Evolutionary conservation across 2,113 vertebrate species (phyloP).

Genomic region (Lethenteron reissneri): DNA sequence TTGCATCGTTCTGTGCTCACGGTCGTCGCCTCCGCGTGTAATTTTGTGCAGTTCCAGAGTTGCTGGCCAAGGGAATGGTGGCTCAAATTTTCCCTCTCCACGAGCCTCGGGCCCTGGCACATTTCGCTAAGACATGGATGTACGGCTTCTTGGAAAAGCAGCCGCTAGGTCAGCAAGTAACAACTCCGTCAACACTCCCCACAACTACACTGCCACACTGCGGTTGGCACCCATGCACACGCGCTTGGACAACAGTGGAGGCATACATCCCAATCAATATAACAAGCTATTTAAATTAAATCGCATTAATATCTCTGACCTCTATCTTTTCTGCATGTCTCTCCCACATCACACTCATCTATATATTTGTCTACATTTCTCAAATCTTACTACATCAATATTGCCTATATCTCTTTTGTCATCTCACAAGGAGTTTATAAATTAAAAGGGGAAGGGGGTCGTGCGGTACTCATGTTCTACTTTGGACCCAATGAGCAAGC

Average conservation of each 20-base stretch:
- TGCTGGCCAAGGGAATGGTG: slow-evolving; percentile 63
- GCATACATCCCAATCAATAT: neutral
- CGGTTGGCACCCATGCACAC: neutral
- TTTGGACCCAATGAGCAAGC: too few species aligned
- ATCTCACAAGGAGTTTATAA: too few species aligned
- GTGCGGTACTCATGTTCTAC: too few species aligned
- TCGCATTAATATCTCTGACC: neutral
- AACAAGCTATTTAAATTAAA: neutral
- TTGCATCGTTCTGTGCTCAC: neutral
- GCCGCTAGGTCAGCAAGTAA: slow-evolving; percentile 37
- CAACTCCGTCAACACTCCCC: neutral
- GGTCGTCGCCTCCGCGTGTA: neutral
- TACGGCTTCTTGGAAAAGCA: slow-evolving; percentile 83
- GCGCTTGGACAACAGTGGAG: neutral
- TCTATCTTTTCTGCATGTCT: neutral
- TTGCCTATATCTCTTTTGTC: too few species aligned
- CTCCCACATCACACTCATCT: neutral
- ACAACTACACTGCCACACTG: neutral
- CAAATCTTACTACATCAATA: too few species aligned
- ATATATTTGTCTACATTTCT: neutral
- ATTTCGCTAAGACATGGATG: slow-evolving; percentile 90
- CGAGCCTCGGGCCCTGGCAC: slow-evolving; percentile 69
- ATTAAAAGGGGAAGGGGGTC: too few species aligned
- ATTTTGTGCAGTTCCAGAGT: slow-evolving; percentile 44
- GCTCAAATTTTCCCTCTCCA: slow-evolving; percentile 82